These are phyloP conservation scores for Drosophila azteca DNA, from an alignment of 1,140 invertebrate genomes.

Conservation along the genomic window DNA sequence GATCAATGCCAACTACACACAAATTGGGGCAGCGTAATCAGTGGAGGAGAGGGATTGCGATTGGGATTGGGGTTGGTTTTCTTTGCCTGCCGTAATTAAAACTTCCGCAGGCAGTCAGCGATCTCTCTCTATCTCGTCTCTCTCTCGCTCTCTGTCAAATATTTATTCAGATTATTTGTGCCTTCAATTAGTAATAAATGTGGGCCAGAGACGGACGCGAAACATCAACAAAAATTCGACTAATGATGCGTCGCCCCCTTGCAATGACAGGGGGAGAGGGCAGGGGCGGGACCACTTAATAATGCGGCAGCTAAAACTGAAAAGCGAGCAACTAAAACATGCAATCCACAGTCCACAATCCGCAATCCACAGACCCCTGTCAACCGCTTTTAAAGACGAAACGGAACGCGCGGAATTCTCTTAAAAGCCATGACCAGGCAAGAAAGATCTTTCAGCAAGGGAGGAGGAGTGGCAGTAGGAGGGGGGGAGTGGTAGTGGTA, in stretches of 20 bases:
- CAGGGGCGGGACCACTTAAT: constrained; percentile 49
- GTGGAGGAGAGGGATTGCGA: background rate
- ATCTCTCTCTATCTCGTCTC: too few relatives aligned
- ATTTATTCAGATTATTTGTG: constrained; percentile 31
- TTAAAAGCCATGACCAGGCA: constrained; percentile 71
- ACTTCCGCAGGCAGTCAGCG: constrained; percentile 2
- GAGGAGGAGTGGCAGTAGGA: background rate
- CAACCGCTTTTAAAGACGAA: constrained; percentile 69
- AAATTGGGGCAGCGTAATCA: constrained; percentile 37
- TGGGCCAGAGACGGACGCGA: constrained; percentile 14
- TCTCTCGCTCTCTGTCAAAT: constrained; percentile 7
- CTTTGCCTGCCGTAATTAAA: constrained; percentile 62
- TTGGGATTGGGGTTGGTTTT: too few relatives aligned
- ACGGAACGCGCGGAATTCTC: constrained; percentile 54
- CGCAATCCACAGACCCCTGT: constrained; percentile 28
- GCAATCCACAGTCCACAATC: constrained; percentile 58
- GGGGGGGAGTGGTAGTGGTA: background rate
- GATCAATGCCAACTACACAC: constrained; percentile 48
- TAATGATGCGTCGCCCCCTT: constrained; percentile 43
- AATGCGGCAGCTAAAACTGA: constrained; percentile 48
- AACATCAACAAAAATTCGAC: constrained; percentile 46
- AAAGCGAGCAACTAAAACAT: constrained; percentile 59
- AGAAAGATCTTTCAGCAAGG: constrained; percentile 18
- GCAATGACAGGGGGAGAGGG: constrained; percentile 23
- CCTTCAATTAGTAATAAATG: constrained; percentile 54